Evolutionary conservation across 1,140 invertebrate genomes (phyloP).

Genomic region (Latrodectus geometricus): DNA sequence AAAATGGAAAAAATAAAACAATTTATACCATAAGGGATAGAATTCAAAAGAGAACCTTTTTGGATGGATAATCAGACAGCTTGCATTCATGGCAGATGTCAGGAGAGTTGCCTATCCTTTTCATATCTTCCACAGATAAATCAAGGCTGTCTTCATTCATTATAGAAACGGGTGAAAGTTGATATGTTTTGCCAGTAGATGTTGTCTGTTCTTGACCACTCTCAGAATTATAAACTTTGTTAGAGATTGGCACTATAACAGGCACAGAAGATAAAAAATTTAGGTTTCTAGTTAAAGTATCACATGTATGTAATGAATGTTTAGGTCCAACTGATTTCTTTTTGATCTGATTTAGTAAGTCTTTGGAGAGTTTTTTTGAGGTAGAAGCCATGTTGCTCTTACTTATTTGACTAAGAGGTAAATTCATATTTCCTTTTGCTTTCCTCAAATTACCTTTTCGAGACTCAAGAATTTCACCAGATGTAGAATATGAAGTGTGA

Average conservation of each 20-base stretch:
- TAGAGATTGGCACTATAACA: slow-evolving; percentile 5
- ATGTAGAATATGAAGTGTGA: slow-evolving; percentile 62
- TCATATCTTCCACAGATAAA: slow-evolving; percentile 23
- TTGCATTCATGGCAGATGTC: slow-evolving; percentile 41
- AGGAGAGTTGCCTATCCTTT: slow-evolving; percentile 1
- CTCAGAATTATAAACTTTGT: neutral
- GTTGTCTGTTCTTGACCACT: neutral
- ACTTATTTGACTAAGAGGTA: slow-evolving; percentile 3
- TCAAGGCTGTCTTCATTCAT: neutral
- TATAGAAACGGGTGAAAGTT: neutral
- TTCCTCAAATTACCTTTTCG: slow-evolving; percentile 8
- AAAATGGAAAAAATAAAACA: neutral
- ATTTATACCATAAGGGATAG: neutral
- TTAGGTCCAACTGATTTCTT: slow-evolving; percentile 23
- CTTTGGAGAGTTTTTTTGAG: slow-evolving; percentile 28
- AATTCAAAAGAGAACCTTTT: slow-evolving; percentile 39
- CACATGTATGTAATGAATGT: slow-evolving; percentile 42
- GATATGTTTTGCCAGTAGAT: neutral
- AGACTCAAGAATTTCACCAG: neutral
- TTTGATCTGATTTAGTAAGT: slow-evolving; percentile 27
- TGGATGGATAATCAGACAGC: slow-evolving; percentile 48
- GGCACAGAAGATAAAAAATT: slow-evolving; percentile 54
- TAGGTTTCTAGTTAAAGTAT: slow-evolving; percentile 42
- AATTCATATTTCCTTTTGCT: neutral
- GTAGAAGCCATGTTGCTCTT: neutral